Conservation (phyloP, 2,797 vertebrate species). For the Galagoides demidoff region DNA sequence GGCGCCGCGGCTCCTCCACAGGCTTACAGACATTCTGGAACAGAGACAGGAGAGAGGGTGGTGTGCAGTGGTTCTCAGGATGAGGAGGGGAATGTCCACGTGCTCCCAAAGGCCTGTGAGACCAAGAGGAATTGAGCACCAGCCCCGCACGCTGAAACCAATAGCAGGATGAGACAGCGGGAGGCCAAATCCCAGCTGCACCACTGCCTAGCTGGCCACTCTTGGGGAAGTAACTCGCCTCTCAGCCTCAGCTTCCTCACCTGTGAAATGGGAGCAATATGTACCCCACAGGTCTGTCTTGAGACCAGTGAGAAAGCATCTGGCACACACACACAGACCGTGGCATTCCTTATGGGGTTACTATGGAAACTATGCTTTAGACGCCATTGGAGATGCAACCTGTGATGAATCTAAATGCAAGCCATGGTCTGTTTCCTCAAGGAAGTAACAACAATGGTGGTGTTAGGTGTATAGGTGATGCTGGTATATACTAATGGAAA, state of each 20-base stretch:
- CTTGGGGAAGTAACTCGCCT: background rate
- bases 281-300: background rate
- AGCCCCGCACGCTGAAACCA: accelerated
- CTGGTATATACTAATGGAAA: background rate
- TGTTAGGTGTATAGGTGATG: background rate
- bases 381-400: background rate
- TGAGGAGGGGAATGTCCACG: accelerated
- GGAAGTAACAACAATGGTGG: background rate
- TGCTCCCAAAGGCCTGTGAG: background rate
- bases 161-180: background rate
- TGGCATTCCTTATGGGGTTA: background rate
- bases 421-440: background rate
- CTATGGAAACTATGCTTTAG: background rate
- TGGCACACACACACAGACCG: accelerated
- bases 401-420: background rate
- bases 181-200: background rate
- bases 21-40: constrained; percentile 88
- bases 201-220: background rate
- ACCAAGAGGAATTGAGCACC: background rate
- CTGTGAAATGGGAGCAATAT: background rate
- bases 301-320: background rate
- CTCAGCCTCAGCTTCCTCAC: background rate
- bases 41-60: background rate
- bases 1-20: constrained; percentile 82
- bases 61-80: background rate